Base-by-base conservation (phyloP, 2,797 vertebrate species). In the Eutrigla gurnardus region DNA sequence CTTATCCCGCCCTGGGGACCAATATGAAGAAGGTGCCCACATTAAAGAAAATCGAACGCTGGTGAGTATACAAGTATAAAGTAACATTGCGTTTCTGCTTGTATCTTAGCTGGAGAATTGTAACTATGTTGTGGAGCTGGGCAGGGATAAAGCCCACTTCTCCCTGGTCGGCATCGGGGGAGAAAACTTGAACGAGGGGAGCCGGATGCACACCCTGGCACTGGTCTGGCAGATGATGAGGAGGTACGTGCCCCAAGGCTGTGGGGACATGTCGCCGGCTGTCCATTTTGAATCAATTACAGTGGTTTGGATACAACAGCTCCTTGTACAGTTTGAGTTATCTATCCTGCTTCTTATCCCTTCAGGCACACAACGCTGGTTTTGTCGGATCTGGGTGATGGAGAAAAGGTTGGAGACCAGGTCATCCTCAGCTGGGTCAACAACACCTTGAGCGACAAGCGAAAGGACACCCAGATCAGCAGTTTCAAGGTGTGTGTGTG, bases 211-310 rank as follows among this genome's bases (percentile, higher is more conserved):
- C 86, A 99, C 96, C 0, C 88, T 99, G 93, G 97, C 97, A 3
- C 83, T 99, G 89, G 86, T 99, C 0, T 99, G 97, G 98, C 98
- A 99, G 83, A 92, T 99, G 77, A 99, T 99, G 98, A 96, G 97
- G 89, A 97, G 97, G 98, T 99, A 91, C 86, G 4, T 9, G 12
- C 12, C 14, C 11, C n/a, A 40, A 1, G 40, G 32, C 39, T 43
- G 13, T 18, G 43, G 25, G 25, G 8, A 6, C 3, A 3, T 45
- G 17, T 10, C 12, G 2, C 7, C 40, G 5, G 12, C 13, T n/a
- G 5, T 42, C 35, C 32, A n/a, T 10, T 60, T 57, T 65, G 1
- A 46, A 12, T 32, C 3, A 3, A 2, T 53, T 49, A 53, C 7
- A n/a, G 11, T 57, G 11, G 14, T 55, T 61, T 17, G 7, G 0